Conservation (phyloP, 2,888 invertebrate species). For the Eremobia ochroleuca region DNA sequence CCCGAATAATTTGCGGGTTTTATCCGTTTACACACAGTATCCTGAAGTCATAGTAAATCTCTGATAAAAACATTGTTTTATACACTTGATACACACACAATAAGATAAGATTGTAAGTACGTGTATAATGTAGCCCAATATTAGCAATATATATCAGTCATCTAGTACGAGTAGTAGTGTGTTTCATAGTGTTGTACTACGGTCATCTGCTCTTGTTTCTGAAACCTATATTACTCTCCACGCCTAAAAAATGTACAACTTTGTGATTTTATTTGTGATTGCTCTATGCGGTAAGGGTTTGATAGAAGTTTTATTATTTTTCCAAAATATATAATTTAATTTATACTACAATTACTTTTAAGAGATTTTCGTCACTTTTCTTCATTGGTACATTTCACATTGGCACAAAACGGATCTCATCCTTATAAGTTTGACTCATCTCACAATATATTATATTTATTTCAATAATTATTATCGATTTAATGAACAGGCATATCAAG, state of each 20-base stretch:
- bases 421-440: background rate
- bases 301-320: background rate
- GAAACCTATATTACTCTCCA: background rate
- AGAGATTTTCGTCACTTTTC: background rate
- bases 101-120: conserved; percentile 25
- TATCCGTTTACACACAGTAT: background rate
- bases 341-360: background rate
- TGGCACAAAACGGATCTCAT: background rate
- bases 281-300: conserved; percentile 33
- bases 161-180: background rate
- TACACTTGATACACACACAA: too few relatives aligned
- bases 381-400: background rate
- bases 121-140: background rate
- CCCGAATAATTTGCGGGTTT: background rate
- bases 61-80: too few relatives aligned
- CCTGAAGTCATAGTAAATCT: background rate
- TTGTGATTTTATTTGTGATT: conserved; percentile 32
- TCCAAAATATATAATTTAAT: background rate
- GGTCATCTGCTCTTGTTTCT: background rate
- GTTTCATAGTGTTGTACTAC: background rate
- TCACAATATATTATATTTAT: background rate
- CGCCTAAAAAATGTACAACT: conserved; percentile 3
- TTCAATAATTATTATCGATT: conserved; percentile 1
- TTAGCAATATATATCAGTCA: background rate
- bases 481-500: conserved; percentile 24